Evolutionary conservation across 2,797 vertebrate species (phyloP).

Genomic region (Serranus cabrilla): DNA sequence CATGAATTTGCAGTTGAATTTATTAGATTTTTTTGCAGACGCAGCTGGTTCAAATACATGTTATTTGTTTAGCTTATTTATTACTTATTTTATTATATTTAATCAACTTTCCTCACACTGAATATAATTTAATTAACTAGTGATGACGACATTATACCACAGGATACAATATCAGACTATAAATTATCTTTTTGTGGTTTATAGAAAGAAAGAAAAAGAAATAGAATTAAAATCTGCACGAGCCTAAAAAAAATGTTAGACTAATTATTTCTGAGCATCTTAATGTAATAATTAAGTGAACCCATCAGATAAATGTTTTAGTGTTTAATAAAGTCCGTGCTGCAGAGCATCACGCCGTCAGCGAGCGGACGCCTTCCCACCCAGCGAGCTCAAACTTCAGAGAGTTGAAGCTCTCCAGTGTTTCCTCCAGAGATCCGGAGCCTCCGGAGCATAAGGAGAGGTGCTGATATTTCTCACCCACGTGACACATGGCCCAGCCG

Average conservation of each 20-base stretch:
- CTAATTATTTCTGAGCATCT: not conserved
- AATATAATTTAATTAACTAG: not conserved
- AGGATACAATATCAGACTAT: not conserved
- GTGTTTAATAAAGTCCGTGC: no score
- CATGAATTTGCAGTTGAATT: no score
- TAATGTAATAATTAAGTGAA: not conserved
- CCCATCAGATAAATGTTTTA: no score
- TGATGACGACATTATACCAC: not conserved
- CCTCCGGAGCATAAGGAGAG: constrained; percentile 84
- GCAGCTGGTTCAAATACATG: no score
- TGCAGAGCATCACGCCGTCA: no score
- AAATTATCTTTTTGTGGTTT: no score
- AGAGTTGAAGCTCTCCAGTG: constrained; percentile 47
- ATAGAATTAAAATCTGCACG: not conserved
- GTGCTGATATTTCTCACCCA: constrained; percentile 82
- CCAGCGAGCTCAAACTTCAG: constrained; percentile 50
- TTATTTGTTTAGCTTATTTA: no score
- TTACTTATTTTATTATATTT: no score
- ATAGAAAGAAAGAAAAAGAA: no score
- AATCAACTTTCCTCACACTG: not conserved
- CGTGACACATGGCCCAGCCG: constrained; percentile 77
- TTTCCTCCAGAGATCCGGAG: constrained; percentile 73
- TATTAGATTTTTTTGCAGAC: no score
- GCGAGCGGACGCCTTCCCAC: constrained; percentile 37
- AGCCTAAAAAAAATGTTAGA: not conserved